A percentile compares a stretch with the other conserved stretches of the same genome.
Conservation (phyloP, 2,888 invertebrate species). For the Trichogramma dendrolimi region DNA sequence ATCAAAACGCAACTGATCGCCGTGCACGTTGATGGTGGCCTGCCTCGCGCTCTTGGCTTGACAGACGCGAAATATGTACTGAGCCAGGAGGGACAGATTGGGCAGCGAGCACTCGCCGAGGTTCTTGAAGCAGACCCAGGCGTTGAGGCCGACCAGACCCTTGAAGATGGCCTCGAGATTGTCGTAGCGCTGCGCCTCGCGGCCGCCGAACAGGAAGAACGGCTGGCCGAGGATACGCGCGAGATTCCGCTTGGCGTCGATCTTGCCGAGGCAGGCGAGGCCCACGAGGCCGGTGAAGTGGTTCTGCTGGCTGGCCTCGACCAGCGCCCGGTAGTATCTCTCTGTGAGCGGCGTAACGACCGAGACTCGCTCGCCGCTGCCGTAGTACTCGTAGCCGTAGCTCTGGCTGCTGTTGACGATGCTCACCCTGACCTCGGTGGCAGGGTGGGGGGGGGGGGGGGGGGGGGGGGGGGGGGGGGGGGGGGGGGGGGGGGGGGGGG, state of each 20-base stretch:
- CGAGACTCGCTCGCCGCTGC: slow-evolving; percentile 53
- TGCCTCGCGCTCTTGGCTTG: slow-evolving; percentile 50
- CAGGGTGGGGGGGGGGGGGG: slow-evolving; percentile 38
- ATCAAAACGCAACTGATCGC: slow-evolving; percentile 59
- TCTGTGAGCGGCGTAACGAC: slow-evolving; percentile 53
- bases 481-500: no score
- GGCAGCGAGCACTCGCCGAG: slow-evolving; percentile 56
- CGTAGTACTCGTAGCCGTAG: slow-evolving; percentile 62
- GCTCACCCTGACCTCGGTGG: slow-evolving; percentile 51
- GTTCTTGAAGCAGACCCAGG: slow-evolving; percentile 62
- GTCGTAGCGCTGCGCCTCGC: slow-evolving; percentile 56
- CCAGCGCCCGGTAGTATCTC: slow-evolving; percentile 59
- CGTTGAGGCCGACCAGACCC: slow-evolving; percentile 58
- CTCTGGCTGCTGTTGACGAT: slow-evolving; percentile 56
- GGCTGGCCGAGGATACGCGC: slow-evolving; percentile 59
- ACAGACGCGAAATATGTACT: slow-evolving; percentile 56
- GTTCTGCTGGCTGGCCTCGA: slow-evolving; percentile 60
- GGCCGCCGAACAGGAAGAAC: slow-evolving; percentile 59
- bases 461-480: no score
- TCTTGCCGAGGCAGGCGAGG: slow-evolving; percentile 55
- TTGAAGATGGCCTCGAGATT: slow-evolving; percentile 57
- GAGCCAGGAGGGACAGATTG: slow-evolving; percentile 57
- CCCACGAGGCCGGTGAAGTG: slow-evolving; percentile 57
- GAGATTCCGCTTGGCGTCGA: slow-evolving; percentile 58
- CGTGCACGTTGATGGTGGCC: slow-evolving; percentile 53